These are phyloP conservation scores for Galleria mellonella DNA, from an alignment of 1,140 invertebrate genomes.

Conservation along the genomic window DNA sequence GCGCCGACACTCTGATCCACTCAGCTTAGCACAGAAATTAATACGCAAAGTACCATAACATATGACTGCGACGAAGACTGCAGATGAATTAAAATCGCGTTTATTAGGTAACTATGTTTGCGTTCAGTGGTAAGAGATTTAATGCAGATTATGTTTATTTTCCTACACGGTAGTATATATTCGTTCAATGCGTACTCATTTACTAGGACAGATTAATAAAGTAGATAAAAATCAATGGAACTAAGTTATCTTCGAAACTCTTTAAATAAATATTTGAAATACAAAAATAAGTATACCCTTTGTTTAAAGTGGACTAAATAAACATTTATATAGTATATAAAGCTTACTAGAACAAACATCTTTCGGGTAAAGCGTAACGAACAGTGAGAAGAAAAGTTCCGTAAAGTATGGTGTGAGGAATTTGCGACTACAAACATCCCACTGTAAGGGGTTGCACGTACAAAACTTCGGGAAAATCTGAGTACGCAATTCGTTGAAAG, in stretches of 20 bases:
- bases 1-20: constrained; percentile 55
- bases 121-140: no score
- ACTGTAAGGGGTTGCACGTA: constrained; percentile 41
- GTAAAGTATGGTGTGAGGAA: constrained; percentile 20
- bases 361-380: constrained; percentile 26
- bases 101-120: no score
- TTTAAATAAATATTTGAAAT: no score
- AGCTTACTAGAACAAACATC: constrained; percentile 25
- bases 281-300: no score
- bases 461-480: constrained; percentile 55
- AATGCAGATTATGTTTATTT: no score
- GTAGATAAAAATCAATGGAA: no score
- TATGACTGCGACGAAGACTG: constrained; percentile 27
- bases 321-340: no score
- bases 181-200: no score
- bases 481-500: constrained; percentile 47
- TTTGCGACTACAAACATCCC: constrained; percentile 22
- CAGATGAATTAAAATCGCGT: constrained; percentile 7
- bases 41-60: constrained; percentile 38
- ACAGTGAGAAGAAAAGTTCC: constrained; percentile 44
- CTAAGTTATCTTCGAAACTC: no score
- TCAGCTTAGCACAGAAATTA: constrained; percentile 61
- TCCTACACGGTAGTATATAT: no score
- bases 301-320: no score
- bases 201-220: no score